A percentile compares a stretch with the other conserved stretches of the same genome.
Evolutionary conservation across 2,888 invertebrate genomes (phyloP).

Genomic region (Calameuta idolon): DNA sequence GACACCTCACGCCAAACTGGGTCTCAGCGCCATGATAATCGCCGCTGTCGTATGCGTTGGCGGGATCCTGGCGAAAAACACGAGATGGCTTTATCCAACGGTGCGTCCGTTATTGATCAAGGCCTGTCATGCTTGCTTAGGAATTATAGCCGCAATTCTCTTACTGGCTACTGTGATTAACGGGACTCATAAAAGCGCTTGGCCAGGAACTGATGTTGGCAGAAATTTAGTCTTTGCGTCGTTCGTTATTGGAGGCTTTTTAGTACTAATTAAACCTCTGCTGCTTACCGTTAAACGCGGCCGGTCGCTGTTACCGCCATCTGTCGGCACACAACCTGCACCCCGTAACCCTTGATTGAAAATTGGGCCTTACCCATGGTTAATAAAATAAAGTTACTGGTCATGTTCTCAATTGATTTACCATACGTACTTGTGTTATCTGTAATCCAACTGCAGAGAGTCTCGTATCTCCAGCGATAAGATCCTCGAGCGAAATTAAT

Average conservation of each 20-base stretch:
- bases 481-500: no score
- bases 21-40: constrained; percentile 51
- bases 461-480: no score
- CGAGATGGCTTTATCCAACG: constrained; percentile 54
- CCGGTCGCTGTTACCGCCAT: constrained; percentile 40
- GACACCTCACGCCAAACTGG: constrained; percentile 51
- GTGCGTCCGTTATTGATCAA: constrained; percentile 56
- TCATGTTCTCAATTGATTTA: no score
- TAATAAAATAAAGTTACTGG: no score
- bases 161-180: constrained; percentile 54
- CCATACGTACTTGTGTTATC: no score
- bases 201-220: constrained; percentile 44
- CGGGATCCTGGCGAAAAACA: constrained; percentile 56
- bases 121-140: constrained; percentile 54
- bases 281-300: constrained; percentile 51
- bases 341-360: no score
- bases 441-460: no score
- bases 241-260: constrained; percentile 49
- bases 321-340: no score
- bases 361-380: no score
- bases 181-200: constrained; percentile 52
- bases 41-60: constrained; percentile 40
- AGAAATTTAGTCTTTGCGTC: constrained; percentile 49
- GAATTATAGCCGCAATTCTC: constrained; percentile 50
- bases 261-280: constrained; percentile 56